These are phyloP conservation scores for Saxidomus purpurata DNA, from an alignment of 1,140 invertebrate genomes.

Conservation along the genomic window DNA sequence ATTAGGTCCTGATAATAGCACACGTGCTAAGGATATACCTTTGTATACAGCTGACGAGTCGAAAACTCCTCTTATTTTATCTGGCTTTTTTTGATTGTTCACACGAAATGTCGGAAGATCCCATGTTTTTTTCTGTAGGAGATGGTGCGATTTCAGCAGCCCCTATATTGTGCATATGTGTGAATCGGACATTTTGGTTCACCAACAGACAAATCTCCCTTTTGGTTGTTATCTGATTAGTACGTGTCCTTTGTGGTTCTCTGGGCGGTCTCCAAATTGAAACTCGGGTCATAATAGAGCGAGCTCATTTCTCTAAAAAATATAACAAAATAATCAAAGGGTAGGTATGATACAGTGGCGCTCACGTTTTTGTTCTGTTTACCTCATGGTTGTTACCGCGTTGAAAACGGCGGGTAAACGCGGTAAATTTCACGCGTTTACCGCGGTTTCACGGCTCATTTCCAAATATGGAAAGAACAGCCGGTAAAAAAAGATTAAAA, in stretches of 20 bases:
- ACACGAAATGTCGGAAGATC: background rate
- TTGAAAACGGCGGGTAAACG: too few species aligned
- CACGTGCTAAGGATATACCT: slow-evolving; percentile 57
- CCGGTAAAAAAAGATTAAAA: too few species aligned
- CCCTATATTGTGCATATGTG: background rate
- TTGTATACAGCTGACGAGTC: too few species aligned
- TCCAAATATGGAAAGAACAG: too few species aligned
- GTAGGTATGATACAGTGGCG: slow-evolving; percentile 62
- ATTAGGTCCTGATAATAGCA: slow-evolving; percentile 75
- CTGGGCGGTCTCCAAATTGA: slow-evolving; percentile 21
- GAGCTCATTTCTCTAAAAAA: slow-evolving; percentile 46
- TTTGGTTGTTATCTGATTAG: slow-evolving; percentile 12
- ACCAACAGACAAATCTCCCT: background rate
- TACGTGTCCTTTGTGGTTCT: background rate
- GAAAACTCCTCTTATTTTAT: background rate
- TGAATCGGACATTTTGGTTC: slow-evolving; percentile 26
- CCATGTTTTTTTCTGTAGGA: background rate
- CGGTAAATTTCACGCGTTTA: too few species aligned
- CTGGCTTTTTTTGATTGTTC: background rate
- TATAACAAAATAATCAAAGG: slow-evolving; percentile 48
- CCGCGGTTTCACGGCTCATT: too few species aligned
- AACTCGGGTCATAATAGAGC: slow-evolving; percentile 60
- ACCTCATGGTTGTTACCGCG: too few species aligned
- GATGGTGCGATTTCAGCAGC: background rate
- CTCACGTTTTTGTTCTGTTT: too few species aligned